These are phyloP conservation scores for Hoplostethus atlanticus DNA, from an alignment of 2,797 vertebrate species.

Conservation along the genomic window DNA sequence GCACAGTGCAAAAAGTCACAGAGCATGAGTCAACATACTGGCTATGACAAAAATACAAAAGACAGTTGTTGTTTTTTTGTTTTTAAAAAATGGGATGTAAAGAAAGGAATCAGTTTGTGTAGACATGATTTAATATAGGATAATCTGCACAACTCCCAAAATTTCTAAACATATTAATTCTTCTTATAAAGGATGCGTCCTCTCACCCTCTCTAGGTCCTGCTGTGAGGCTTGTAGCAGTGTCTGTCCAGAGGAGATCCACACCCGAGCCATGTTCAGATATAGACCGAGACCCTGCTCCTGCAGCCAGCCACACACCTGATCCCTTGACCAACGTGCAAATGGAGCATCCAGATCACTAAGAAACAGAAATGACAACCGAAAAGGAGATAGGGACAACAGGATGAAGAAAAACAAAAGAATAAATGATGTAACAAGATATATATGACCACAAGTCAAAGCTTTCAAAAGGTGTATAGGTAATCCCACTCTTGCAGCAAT, in stretches of 20 bases:
- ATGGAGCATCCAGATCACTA: slow-evolving; percentile 96
- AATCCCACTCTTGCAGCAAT: background rate
- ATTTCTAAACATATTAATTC: background rate
- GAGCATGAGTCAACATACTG: background rate
- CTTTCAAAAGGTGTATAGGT: background rate
- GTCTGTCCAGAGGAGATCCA: slow-evolving; percentile 98
- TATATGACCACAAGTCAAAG: background rate
- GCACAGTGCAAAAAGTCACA: background rate
- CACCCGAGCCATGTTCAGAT: slow-evolving; percentile 89
- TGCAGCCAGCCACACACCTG: slow-evolving; percentile 97
- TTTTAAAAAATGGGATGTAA: background rate
- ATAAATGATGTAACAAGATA: background rate
- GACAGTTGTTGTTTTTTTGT: background rate
- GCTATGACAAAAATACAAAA: background rate
- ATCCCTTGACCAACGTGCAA: slow-evolving; percentile 96
- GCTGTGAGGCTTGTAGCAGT: slow-evolving; percentile 95
- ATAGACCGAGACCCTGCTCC: slow-evolving; percentile 94
- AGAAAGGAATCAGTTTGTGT: background rate
- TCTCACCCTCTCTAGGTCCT: slow-evolving; percentile 96
- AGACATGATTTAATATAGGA: background rate
- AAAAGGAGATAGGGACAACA: background rate
- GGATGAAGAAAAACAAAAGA: background rate
- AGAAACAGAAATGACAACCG: slow-evolving; percentile 15
- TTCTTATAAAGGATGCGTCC: slow-evolving; percentile 10
- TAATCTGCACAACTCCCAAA: background rate